Evolutionary conservation across 2,113 vertebrate species (phyloP).

Genomic region (Pontoporia blainvillei): DNA sequence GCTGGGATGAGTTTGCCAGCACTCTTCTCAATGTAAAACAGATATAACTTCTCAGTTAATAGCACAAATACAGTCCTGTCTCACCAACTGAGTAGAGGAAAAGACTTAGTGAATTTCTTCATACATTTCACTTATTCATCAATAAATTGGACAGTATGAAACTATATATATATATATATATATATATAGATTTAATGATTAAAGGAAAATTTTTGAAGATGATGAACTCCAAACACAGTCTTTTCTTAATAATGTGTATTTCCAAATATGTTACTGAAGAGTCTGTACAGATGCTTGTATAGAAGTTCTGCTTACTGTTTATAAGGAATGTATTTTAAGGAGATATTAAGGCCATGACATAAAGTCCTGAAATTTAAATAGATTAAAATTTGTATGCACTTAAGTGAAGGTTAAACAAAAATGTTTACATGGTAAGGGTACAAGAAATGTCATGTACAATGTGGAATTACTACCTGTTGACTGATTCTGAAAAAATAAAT

Average conservation of each 20-base stretch:
- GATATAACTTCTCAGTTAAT: neutral
- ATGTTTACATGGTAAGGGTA: neutral
- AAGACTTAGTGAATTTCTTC: neutral
- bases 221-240: neutral
- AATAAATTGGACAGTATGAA: neutral
- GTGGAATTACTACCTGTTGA: neutral
- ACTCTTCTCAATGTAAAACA: neutral
- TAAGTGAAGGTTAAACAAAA: neutral
- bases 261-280: neutral
- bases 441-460: neutral
- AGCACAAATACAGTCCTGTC: neutral
- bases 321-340: neutral
- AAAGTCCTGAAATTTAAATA: neutral
- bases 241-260: neutral
- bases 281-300: fast-evolving
- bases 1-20: neutral
- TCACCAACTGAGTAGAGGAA: neutral
- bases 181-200: neutral
- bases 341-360: neutral
- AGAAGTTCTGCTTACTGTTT: neutral
- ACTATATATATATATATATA: no score
- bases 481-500: neutral
- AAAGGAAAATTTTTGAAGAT: neutral
- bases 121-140: neutral
- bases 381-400: neutral